Conservation (phyloP, 2,888 invertebrate genomes). For the Choristoneura rosaceana region DNA sequence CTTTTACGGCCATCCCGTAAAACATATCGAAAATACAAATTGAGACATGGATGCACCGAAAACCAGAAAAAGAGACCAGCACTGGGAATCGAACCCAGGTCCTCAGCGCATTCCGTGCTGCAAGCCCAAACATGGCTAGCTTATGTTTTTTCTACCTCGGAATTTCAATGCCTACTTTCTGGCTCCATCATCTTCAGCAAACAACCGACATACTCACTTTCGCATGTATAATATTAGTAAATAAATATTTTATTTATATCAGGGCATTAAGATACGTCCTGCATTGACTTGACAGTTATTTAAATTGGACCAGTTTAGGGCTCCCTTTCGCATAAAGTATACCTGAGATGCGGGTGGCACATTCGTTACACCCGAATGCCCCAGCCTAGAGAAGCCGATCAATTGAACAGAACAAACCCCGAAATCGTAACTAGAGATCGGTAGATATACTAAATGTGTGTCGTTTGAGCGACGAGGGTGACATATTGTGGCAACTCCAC, state of each 20-base stretch:
- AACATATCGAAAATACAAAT: too few relatives aligned
- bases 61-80: too few relatives aligned
- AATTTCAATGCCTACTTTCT: too few relatives aligned
- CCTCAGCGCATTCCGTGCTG: too few relatives aligned
- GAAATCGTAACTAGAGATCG: constrained; percentile 55
- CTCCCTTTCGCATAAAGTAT: constrained; percentile 15
- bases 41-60: too few relatives aligned
- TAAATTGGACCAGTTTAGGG: constrained; percentile 7
- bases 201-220: too few relatives aligned
- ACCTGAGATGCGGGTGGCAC: constrained; percentile 2
- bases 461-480: constrained; percentile 61
- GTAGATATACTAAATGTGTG: constrained; percentile 57
- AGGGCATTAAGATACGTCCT: background rate
- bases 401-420: constrained; percentile 37
- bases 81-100: too few relatives aligned
- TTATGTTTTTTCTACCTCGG: too few relatives aligned
- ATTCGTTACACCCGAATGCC: constrained; percentile 13
- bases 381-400: constrained; percentile 27
- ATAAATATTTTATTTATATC: background rate
- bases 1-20: too few relatives aligned
- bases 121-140: too few relatives aligned
- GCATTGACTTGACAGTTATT: constrained; percentile 13
- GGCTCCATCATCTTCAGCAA: too few relatives aligned
- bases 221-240: too few relatives aligned
- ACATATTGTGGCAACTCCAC: constrained; percentile 71